These are phyloP conservation scores for Promerops cafer DNA, from an alignment of 2,113 vertebrate species.

Conservation along the genomic window DNA sequence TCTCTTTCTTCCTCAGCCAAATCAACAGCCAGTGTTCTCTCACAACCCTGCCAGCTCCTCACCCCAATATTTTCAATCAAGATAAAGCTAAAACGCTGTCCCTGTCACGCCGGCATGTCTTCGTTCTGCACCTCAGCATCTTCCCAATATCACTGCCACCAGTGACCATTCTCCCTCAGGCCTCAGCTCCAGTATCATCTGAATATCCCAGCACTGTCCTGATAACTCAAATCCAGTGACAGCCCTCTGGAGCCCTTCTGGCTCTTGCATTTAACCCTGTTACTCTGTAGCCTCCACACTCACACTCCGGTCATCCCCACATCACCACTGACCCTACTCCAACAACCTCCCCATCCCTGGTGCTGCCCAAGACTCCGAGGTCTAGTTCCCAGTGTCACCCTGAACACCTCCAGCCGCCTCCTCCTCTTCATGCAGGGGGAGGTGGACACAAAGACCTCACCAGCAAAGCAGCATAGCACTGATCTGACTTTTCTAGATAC, in stretches of 20 bases:
- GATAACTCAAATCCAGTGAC: neutral
- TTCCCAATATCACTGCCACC: neutral
- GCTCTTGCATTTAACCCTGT: neutral
- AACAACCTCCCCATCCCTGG: neutral
- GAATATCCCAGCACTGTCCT: neutral
- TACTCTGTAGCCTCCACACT: neutral
- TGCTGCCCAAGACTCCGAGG: neutral
- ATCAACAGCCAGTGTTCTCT: neutral
- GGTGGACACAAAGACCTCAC: neutral
- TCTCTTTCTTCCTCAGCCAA: neutral
- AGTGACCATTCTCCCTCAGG: neutral
- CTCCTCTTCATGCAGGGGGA: neutral
- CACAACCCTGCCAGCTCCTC: neutral
- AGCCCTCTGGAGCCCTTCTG: neutral
- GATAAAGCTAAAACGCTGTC: neutral
- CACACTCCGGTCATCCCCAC: rapidly evolving
- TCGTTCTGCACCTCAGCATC: neutral
- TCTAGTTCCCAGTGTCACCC: neutral
- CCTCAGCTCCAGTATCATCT: neutral
- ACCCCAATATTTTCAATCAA: neutral
- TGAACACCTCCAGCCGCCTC: neutral
- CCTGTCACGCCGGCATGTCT: neutral
- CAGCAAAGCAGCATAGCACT: neutral
- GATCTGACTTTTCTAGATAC: neutral
- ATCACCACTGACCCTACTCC: neutral